Evolutionary conservation across 2,797 vertebrate species (phyloP), one percentile per base, ranked within the genome.

Genomic region (Acanthiza pusilla): DNA sequence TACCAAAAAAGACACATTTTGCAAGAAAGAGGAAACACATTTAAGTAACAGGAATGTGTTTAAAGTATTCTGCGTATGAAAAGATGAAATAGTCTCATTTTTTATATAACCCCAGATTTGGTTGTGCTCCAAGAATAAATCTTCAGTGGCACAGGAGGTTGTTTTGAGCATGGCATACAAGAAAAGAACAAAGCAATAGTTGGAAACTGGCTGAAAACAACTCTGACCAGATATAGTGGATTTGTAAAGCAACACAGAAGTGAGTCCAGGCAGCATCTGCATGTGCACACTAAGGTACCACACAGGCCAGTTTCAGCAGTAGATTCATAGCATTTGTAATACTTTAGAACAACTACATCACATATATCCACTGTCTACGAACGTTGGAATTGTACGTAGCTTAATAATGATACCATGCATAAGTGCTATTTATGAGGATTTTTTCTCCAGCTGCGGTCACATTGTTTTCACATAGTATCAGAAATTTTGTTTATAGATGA

Each of bases 21-120:
- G 34, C 26, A 36, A 57, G n/a, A 50, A 27, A 55, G 4, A 47
- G 7, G 34, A 63, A 86, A 88, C 20, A 8, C 4, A 6, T 16
- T 45, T n/a, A 58, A 60, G 14, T 32, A 21, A 60, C 8, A 57
- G 13, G 23, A 87, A 32, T 4, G 4, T 8, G 11, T 36, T 30
- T 30, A 4, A 22, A 91, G 19, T 15, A 9, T 40, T 77, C 15
- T 1, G 0, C 1, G 0, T 50, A 20, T 19, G 22, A 68, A 11
- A 36, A 23, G 4, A 53, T 8, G 10, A 27, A 81, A 42, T 32
- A 38, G 54, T 16, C 16, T 27, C 1, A 0, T 22, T 38, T 82
- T 48, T 32, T 68, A 36, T 40, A n/a, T 36, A 63, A 54, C 4
- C 21, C 23, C 26, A 62, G 17, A 57, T 62, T 20, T 55, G 22